Evolutionary conservation across 2,797 vertebrate genomes (phyloP).

Genomic region (Pelobates cultripes): DNA sequence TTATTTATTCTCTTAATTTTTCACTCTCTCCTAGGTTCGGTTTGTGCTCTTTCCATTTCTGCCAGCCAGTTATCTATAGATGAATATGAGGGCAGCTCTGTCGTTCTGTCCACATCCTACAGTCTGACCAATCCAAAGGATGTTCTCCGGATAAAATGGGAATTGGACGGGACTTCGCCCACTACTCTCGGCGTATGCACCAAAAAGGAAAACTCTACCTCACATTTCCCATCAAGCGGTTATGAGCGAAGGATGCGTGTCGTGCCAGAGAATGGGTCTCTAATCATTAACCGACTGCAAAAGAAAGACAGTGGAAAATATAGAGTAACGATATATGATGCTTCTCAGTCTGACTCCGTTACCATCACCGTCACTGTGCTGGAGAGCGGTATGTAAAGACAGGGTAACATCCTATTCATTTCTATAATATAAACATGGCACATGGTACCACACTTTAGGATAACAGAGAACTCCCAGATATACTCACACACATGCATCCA

Average conservation of each 20-base stretch:
- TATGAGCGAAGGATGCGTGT: constrained; percentile 24
- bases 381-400: neutral
- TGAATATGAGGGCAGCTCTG: neutral
- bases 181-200: constrained; percentile 3
- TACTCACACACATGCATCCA: too few species aligned
- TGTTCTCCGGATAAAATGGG: constrained; percentile 28
- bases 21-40: neutral
- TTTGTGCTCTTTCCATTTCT: neutral
- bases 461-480: too few species aligned
- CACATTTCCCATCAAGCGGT: neutral
- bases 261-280: constrained; percentile 10
- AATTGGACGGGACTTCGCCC: neutral
- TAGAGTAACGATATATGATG: neutral
- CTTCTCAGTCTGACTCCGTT: neutral
- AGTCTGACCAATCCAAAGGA: too few species aligned
- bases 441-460: too few species aligned
- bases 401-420: too few species aligned
- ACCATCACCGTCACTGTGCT: constrained; percentile 18
- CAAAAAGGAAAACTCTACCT: neutral
- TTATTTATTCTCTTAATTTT: neutral
- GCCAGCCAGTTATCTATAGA: neutral
- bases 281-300: constrained; percentile 11
- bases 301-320: constrained; percentile 17
- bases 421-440: too few species aligned
- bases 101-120: constrained; percentile 9